Evolutionary conservation across 2,797 vertebrate species (phyloP), one percentile per base, ranked within the genome.

Genomic region (Lindbergichthys nudifrons): DNA sequence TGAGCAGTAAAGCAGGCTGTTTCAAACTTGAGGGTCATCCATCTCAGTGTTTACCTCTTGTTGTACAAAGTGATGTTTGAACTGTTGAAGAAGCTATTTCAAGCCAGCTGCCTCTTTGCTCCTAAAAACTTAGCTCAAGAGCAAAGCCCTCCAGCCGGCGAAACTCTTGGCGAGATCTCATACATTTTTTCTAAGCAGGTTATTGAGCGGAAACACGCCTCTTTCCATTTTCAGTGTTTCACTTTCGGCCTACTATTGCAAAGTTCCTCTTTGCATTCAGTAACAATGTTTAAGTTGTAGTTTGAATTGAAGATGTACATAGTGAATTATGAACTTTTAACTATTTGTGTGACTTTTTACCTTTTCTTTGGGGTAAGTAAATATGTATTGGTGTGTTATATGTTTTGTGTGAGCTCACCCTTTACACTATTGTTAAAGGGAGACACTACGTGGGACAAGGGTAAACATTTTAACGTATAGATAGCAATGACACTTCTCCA

Each of bases 11-110:
- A 52, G 70, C 46, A 64, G 45, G 15, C 39, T 73, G 23, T 64
- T 78, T 75, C 23, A 77, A 58, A 66, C 41, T 36, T 43, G 10
- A 30, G 30, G 66, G 62, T 62, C 45, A 23, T 43, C 45, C 54
- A 32, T 57, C 36, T 51, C 51, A 43, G 42, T 19, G 0, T 66
- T 67, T 71, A 36, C 43, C 30, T 60, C 21, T 74, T 61, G 32
- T 73, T 73, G 57, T 30, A 46, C 51, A 70, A 74, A 67, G 21
- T 68, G 48, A 15, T 52, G 23, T 70, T 53, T 65, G 65, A 76
- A 64, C 39, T 18, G 39, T 19, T 45, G 23, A 78, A 45, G 53
- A 56, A 45, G 21, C 16, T 56, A 67, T 53, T 79, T 66, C n/a
- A 30, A 77, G 41, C 48, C 15, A 46, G 30, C 14, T 16, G 42